Conservation (phyloP, 2,113 vertebrate genomes). For the Xerus inauris region DNA sequence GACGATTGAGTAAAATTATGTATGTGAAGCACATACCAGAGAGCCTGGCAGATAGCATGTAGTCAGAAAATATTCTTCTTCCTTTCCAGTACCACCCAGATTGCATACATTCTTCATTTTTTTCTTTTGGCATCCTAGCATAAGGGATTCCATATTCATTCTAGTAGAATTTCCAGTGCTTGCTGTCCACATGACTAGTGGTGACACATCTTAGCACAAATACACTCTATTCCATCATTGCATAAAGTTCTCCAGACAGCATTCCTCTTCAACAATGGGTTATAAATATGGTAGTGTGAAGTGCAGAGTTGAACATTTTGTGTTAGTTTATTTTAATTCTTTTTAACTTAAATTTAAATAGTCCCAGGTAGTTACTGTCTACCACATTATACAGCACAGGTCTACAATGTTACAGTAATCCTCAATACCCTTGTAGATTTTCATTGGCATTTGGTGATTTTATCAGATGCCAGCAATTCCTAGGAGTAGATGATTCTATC, state of each 20-base stretch:
- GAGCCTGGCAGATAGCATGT: background rate
- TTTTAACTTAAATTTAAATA: constrained; percentile 10
- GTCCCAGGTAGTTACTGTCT: background rate
- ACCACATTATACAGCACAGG: too few species aligned
- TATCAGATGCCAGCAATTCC: background rate
- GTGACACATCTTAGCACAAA: background rate
- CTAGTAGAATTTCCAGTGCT: background rate
- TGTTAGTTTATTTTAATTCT: background rate
- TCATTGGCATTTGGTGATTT: background rate
- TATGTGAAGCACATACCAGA: background rate
- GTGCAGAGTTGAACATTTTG: background rate
- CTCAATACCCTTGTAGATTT: background rate
- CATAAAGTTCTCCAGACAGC: background rate
- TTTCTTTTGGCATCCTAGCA: background rate
- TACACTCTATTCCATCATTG: background rate
- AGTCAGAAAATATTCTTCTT: background rate
- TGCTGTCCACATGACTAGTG: accelerated
- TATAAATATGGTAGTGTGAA: background rate
- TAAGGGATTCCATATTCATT: background rate
- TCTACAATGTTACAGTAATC: background rate
- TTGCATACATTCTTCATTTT: background rate
- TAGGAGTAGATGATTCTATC: background rate
- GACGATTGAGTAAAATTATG: background rate
- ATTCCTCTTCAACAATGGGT: background rate
- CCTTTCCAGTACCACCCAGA: background rate